A percentile compares a stretch with the other conserved stretches of the same genome.
Conservation (phyloP, 2,113 vertebrate species). For the Pagrus major region DNA sequence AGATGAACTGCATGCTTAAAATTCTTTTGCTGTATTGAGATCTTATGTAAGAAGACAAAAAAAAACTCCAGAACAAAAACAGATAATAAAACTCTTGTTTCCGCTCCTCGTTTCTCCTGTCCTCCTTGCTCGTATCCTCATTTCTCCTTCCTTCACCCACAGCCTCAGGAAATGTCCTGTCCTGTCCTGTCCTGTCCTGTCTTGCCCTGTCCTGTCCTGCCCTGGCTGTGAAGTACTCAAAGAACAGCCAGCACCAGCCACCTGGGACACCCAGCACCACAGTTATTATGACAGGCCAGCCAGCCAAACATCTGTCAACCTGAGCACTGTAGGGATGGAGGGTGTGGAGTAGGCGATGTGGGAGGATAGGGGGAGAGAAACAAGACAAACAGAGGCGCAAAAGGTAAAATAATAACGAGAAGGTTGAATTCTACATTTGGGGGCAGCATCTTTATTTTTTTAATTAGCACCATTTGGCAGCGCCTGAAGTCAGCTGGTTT, state of each 20-base stretch:
- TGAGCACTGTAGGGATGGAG: slow-evolving; percentile 49
- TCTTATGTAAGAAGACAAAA: not conserved
- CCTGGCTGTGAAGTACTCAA: slow-evolving; percentile 65
- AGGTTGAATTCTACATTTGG: not conserved
- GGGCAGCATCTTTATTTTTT: not conserved
- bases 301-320: slow-evolving; percentile 73
- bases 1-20: not conserved
- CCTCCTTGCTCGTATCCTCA: slow-evolving; percentile 12
- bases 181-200: slow-evolving; percentile 54
- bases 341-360: slow-evolving; percentile 12
- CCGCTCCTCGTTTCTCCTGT: not conserved
- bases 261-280: slow-evolving; percentile 65
- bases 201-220: slow-evolving; percentile 61
- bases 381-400: not conserved
- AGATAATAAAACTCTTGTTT: slow-evolving; percentile 15
- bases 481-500: slow-evolving; percentile 17
- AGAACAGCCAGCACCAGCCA: slow-evolving; percentile 58
- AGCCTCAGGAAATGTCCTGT: slow-evolving; percentile 58
- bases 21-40: not conserved
- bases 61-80: too few relatives aligned
- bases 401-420: not conserved
- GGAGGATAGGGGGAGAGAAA: not conserved
- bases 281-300: slow-evolving; percentile 68
- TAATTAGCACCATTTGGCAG: slow-evolving; percentile 31
- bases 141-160: slow-evolving; percentile 31